These are phyloP conservation scores for Pachliopta kotzebuea DNA, from an alignment of 2,888 invertebrate species.

Conservation along the genomic window DNA sequence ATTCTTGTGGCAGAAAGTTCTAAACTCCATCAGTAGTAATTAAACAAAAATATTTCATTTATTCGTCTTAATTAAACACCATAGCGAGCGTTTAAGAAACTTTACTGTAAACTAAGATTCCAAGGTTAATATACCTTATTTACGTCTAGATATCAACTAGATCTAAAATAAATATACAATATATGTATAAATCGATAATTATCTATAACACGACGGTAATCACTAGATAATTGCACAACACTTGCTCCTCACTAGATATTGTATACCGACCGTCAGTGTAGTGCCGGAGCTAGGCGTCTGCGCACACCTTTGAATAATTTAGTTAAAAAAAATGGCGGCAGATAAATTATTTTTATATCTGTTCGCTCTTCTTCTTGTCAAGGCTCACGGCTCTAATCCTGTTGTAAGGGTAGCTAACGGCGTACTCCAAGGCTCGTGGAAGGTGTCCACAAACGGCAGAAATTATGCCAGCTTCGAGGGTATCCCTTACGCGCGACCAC, in stretches of 20 bases:
- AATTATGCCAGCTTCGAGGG: constrained; percentile 82
- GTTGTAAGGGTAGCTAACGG: constrained; percentile 59
- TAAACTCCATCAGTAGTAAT: too few species aligned
- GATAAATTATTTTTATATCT: constrained; percentile 45
- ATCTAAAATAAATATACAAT: neutral
- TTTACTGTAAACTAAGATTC: too few species aligned
- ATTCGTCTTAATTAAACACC: too few species aligned
- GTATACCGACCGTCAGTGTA: constrained; percentile 28
- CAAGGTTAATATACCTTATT: too few species aligned
- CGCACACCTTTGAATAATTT: constrained; percentile 39
- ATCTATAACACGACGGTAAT: neutral
- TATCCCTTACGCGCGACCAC: constrained; percentile 84
- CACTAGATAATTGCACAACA: neutral
- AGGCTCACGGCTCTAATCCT: constrained; percentile 51
- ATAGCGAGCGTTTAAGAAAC: too few species aligned
- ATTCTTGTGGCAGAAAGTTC: too few species aligned
- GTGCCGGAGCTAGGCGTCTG: constrained; percentile 34
- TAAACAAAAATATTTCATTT: too few species aligned
- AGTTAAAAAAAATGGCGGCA: constrained; percentile 42
- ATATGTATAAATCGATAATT: neutral
- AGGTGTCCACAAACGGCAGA: constrained; percentile 59
- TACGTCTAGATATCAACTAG: too few species aligned
- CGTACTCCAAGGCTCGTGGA: constrained; percentile 62
- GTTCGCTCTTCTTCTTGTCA: constrained; percentile 36
- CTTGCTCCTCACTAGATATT: neutral